A percentile compares a stretch with the other conserved stretches of the same genome.
phyloP scores from a whole-genome alignment of 2,113 vertebrate genomes.

The Perca flavescens region DNA sequence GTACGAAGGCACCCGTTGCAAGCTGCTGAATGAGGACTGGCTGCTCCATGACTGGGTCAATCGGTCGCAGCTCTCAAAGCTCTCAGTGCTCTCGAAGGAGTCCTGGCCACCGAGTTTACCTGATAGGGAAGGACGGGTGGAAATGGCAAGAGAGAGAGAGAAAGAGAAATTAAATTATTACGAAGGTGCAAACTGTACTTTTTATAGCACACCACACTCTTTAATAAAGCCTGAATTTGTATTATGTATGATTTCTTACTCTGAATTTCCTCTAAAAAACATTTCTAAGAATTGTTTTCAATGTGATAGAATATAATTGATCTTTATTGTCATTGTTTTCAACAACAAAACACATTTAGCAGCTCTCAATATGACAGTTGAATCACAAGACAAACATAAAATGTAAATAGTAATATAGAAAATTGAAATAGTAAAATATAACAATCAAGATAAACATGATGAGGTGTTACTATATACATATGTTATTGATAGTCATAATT shows the following conservation, averaged over 20 bases:
- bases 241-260: not conserved
- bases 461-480: no score
- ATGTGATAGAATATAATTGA: no score
- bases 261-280: not conserved
- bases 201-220: not conserved
- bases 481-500: not conserved
- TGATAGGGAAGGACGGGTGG: constrained; percentile 54
- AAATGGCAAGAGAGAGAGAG: not conserved
- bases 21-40: constrained; percentile 97
- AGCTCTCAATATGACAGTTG: no score
- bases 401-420: no score
- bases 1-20: constrained; percentile 97
- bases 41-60: constrained; percentile 98
- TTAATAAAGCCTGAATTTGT: not conserved
- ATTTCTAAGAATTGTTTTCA: not conserved
- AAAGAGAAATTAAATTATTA: not conserved
- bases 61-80: constrained; percentile 96
- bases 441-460: no score
- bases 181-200: not conserved
- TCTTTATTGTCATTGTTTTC: no score
- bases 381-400: no score
- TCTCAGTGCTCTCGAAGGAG: constrained; percentile 98
- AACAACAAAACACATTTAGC: no score
- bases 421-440: no score
- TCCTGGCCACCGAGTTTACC: constrained; percentile 98